Percentiles rank a stretch among this genome's conserved stretches.
Conservation (phyloP, 2,888 invertebrate genomes). For the Lobophora halterata region DNA sequence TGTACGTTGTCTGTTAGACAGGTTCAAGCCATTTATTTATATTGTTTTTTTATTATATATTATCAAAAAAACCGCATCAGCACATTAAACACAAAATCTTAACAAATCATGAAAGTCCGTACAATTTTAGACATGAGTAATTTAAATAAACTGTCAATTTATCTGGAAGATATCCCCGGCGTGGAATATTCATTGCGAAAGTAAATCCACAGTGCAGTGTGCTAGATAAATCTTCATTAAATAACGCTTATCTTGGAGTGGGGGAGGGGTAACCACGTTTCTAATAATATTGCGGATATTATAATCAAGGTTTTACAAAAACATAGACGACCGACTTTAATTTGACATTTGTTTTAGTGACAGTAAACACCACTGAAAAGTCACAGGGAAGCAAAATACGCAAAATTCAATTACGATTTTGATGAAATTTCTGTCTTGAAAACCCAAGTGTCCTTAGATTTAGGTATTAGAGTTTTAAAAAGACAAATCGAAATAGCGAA, state of each 20-base stretch:
- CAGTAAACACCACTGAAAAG: no score
- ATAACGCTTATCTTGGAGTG: slow-evolving; percentile 49
- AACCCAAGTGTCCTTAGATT: background rate
- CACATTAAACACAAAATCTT: no score
- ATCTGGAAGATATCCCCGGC: slow-evolving; percentile 36
- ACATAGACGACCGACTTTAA: no score
- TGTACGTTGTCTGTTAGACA: no score
- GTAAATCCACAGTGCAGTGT: slow-evolving; percentile 46
- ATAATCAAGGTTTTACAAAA: no score
- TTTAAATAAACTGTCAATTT: slow-evolving; percentile 44
- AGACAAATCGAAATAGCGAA: no score
- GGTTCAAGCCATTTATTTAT: no score
- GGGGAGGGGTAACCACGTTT: slow-evolving; percentile 28
- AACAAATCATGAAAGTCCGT: slow-evolving; percentile 8
- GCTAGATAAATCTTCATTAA: slow-evolving; percentile 55
- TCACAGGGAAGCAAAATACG: background rate
- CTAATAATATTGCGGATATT: slow-evolving; percentile 5
- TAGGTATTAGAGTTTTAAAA: background rate
- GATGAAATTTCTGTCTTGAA: background rate
- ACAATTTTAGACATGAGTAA: slow-evolving; percentile 25
- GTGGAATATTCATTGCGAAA: slow-evolving; percentile 49
- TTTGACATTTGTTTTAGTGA: no score
- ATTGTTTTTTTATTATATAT: no score
- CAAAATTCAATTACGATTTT: background rate
- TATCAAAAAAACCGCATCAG: no score